Conservation (phyloP, 2,797 vertebrate genomes). For the Muscicapa striata region DNA sequence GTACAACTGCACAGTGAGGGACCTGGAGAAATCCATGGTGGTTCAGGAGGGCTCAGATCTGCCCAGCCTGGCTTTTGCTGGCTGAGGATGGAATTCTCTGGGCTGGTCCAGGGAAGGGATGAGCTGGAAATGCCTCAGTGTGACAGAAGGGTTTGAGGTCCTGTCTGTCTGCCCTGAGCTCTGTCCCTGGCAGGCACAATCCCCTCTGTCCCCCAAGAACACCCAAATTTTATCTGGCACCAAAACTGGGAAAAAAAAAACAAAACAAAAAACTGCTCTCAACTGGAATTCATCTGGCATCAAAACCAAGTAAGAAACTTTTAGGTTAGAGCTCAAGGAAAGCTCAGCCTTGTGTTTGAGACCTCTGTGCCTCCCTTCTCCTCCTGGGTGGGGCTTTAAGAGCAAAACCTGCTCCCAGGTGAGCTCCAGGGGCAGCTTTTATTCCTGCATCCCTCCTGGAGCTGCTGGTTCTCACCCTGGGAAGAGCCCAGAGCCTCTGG, state of each 20-base stretch:
- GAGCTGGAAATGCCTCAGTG: neutral
- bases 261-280: no score
- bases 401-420: neutral
- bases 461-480: neutral
- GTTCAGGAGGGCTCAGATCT: neutral
- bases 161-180: neutral
- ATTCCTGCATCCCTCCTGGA: neutral
- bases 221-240: neutral
- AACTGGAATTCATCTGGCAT: neutral
- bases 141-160: neutral
- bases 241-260: neutral
- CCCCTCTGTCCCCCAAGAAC: neutral
- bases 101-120: neutral
- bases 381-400: rapidly evolving
- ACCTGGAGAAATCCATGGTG: neutral
- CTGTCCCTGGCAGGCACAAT: rapidly evolving
- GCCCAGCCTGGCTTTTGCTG: neutral
- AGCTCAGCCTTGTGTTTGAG: neutral
- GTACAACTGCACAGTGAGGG: neutral
- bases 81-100: neutral
- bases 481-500: neutral
- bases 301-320: neutral
- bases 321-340: neutral
- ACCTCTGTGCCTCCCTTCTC: neutral
- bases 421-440: neutral